Evolutionary conservation across 2,888 invertebrate genomes (phyloP).

Genomic region (Tromatobia lineatoria): DNA sequence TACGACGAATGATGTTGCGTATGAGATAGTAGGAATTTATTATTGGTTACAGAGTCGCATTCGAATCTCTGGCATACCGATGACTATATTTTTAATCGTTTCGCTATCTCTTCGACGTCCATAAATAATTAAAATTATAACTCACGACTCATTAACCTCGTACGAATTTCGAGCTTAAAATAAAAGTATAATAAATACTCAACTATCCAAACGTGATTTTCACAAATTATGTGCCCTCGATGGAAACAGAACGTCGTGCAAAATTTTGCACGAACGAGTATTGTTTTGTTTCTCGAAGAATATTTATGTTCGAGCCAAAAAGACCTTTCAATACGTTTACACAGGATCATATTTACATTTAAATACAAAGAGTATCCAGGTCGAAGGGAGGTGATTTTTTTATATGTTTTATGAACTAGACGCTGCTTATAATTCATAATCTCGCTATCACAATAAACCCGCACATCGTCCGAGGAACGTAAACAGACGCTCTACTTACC

Average conservation of each 20-base stretch:
- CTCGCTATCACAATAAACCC: conserved; percentile 68
- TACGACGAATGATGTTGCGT: conserved; percentile 75
- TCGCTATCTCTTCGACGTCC: conserved; percentile 29
- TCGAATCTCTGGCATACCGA: conserved; percentile 70
- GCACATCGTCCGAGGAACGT: conserved; percentile 57
- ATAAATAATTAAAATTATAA: conserved; percentile 60
- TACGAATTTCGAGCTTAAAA: conserved; percentile 1
- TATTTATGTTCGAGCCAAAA: conserved; percentile 10
- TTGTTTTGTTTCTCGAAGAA: conserved; percentile 25
- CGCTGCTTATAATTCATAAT: conserved; percentile 62
- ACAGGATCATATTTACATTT: conserved; percentile 80
- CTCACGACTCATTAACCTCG: conserved; percentile 24
- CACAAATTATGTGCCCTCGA: conserved; percentile 32
- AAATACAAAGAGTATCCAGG: conserved; percentile 75
- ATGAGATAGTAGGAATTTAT: conserved; percentile 76
- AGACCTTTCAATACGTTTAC: conserved; percentile 62
- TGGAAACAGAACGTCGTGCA: not conserved
- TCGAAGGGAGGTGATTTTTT: conserved; percentile 70
- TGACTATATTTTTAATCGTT: conserved; percentile 65
- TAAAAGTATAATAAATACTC: conserved; percentile 37
- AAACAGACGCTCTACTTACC: conserved; percentile 29
- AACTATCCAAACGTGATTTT: conserved; percentile 23
- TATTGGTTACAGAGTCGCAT: conserved; percentile 74
- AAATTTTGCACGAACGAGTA: conserved; percentile 27
- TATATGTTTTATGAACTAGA: conserved; percentile 69